Evolutionary conservation across 2,113 vertebrate genomes (phyloP).

Genomic region (Xiphophorus couchianus): DNA sequence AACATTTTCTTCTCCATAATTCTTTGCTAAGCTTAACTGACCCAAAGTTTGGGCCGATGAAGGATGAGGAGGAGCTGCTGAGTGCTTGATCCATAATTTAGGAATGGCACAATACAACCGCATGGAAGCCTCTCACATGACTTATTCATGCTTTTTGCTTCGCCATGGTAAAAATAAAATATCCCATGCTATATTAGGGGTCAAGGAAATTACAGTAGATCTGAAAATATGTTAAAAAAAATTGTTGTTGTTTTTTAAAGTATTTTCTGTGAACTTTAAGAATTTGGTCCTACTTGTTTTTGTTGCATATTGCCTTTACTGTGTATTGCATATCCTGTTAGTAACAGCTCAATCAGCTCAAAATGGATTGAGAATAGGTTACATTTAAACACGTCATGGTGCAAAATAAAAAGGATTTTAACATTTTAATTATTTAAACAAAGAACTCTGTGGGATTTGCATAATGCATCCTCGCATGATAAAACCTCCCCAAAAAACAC

Average conservation of each 20-base stretch:
- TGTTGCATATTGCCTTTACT: too few species aligned
- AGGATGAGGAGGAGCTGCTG: conserved; percentile 48
- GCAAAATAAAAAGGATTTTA: conserved; percentile 23
- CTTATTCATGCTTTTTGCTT: conserved; percentile 71
- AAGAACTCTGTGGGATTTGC: conserved; percentile 24
- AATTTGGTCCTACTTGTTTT: not conserved
- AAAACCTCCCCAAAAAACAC: conserved; percentile 18
- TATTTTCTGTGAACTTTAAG: not conserved
- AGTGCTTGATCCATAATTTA: conserved; percentile 78
- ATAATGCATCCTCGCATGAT: conserved; percentile 36
- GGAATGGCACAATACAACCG: conserved; percentile 49
- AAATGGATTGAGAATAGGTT: not conserved
- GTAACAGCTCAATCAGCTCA: too few species aligned
- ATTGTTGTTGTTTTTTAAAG: not conserved
- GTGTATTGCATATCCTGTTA: too few species aligned
- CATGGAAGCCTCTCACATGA: conserved; percentile 45
- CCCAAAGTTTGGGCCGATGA: conserved; percentile 28
- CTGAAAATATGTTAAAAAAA: not conserved
- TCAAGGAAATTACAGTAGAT: not conserved
- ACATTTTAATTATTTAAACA: conserved; percentile 34
- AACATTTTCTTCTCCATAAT: conserved; percentile 19
- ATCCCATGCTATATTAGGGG: conserved; percentile 33
- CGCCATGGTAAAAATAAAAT: conserved; percentile 47
- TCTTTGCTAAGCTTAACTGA: conserved; percentile 39
- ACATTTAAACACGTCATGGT: conserved; percentile 11